Conservation (phyloP, 2,797 vertebrate species). For the Rhinoraja longicauda region DNA sequence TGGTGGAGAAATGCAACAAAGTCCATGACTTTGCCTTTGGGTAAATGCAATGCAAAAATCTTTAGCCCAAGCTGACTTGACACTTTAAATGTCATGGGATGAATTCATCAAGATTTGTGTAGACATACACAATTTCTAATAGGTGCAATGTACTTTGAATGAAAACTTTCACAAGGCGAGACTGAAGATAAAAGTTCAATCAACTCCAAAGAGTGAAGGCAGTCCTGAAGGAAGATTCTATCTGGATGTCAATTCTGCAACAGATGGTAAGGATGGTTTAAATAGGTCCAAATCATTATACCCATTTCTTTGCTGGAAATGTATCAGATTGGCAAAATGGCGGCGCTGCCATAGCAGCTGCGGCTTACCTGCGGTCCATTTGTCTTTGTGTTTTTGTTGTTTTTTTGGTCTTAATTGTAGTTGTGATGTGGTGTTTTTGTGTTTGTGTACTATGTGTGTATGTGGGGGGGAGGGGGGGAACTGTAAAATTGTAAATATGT, state of each 20-base stretch:
- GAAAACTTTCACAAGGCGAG: not conserved
- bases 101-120: not conserved
- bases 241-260: not conserved
- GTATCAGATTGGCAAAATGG: too few relatives aligned
- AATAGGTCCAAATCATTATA: not conserved
- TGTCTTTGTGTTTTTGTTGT: too few relatives aligned
- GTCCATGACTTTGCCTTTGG: conserved; percentile 11
- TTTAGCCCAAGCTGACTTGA: not conserved
- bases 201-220: not conserved
- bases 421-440: too few relatives aligned
- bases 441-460: too few relatives aligned
- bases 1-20: not conserved
- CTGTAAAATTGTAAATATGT: too few relatives aligned
- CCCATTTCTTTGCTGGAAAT: not conserved
- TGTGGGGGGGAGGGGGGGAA: too few relatives aligned
- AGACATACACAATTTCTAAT: not conserved
- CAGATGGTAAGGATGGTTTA: not conserved
- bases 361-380: too few relatives aligned
- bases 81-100: not conserved
- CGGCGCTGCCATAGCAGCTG: too few relatives aligned
- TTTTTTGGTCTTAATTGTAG: too few relatives aligned
- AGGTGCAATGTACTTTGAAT: not conserved
- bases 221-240: not conserved
- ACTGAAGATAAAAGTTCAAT: not conserved
- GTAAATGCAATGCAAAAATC: not conserved